phyloP scores from a whole-genome alignment of 2,888 invertebrate genomes.

The Agonopterix arenella region DNA sequence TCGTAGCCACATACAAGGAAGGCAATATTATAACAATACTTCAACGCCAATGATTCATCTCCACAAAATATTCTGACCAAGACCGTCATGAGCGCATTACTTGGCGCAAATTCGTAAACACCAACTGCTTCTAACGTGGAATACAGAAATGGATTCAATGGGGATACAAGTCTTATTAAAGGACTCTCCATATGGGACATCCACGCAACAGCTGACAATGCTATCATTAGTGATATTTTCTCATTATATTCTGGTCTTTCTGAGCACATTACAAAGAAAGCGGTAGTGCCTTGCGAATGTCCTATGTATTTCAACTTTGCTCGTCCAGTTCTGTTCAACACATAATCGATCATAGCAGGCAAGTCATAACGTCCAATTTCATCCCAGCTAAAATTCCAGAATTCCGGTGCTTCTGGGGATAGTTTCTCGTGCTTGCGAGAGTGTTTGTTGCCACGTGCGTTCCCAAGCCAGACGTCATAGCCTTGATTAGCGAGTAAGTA shows the following conservation, averaged over 20 bases:
- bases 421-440: conserved; percentile 66
- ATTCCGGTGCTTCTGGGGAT: conserved; percentile 43
- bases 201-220: conserved; percentile 28
- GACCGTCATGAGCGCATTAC: conserved; percentile 3
- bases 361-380: conserved; percentile 87
- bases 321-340: conserved; percentile 70
- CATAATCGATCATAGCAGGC: conserved; percentile 85
- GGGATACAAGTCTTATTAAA: conserved; percentile 2
- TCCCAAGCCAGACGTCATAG: conserved; percentile 88
- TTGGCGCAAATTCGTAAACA: conserved; percentile 6
- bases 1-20: conserved; percentile 15
- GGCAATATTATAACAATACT: conserved; percentile 14
- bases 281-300: conserved; percentile 81
- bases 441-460: conserved; percentile 83
- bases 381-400: conserved; percentile 87
- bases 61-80: conserved; percentile 12
- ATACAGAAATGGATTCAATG: neutral
- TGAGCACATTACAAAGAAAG: conserved; percentile 79
- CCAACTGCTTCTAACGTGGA: conserved; percentile 2
- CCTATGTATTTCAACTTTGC: conserved; percentile 82
- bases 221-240: conserved; percentile 69
- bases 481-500: conserved; percentile 75
- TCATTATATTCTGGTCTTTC: conserved; percentile 77
- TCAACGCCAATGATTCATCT: conserved; percentile 8
- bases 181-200: conserved; percentile 22